Evolutionary conservation across 2,888 invertebrate genomes (phyloP).

Genomic region (Eucriotettix oculatus): DNA sequence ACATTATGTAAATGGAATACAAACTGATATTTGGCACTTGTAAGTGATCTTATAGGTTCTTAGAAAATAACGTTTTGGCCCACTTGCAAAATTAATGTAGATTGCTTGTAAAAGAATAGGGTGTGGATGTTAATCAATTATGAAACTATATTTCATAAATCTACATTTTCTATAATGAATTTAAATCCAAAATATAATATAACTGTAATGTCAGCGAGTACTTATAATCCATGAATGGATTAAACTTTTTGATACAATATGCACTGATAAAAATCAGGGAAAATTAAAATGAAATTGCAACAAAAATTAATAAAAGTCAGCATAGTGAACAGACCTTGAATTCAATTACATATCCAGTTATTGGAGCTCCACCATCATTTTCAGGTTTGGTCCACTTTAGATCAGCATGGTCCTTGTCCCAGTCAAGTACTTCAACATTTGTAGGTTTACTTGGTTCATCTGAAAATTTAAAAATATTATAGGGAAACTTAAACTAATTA

Average conservation of each 20-base stretch:
- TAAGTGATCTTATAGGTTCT: too few relatives aligned
- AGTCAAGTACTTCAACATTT: constrained; percentile 79
- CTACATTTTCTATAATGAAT: too few relatives aligned
- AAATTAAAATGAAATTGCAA: not conserved
- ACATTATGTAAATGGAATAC: too few relatives aligned
- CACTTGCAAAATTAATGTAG: too few relatives aligned
- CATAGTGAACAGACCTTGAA: constrained; percentile 41
- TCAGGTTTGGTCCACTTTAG: constrained; percentile 89
- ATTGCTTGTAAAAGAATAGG: too few relatives aligned
- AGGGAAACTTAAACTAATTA: too few relatives aligned
- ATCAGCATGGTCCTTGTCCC: constrained; percentile 94
- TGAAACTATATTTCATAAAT: too few relatives aligned
- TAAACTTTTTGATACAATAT: not conserved
- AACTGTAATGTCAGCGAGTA: not conserved
- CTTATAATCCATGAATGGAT: not conserved
- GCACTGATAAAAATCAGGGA: not conserved
- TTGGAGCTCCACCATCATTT: constrained; percentile 86
- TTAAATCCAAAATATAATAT: not conserved
- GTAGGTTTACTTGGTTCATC: constrained; percentile 91
- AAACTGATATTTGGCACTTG: too few relatives aligned
- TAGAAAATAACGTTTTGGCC: too few relatives aligned
- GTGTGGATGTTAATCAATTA: too few relatives aligned
- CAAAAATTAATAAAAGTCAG: not conserved
- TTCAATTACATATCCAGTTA: constrained; percentile 83
- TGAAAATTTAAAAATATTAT: constrained; percentile 19